These are phyloP conservation scores for Chelon auratus DNA, from an alignment of 2,797 vertebrate species.

Conservation along the genomic window DNA sequence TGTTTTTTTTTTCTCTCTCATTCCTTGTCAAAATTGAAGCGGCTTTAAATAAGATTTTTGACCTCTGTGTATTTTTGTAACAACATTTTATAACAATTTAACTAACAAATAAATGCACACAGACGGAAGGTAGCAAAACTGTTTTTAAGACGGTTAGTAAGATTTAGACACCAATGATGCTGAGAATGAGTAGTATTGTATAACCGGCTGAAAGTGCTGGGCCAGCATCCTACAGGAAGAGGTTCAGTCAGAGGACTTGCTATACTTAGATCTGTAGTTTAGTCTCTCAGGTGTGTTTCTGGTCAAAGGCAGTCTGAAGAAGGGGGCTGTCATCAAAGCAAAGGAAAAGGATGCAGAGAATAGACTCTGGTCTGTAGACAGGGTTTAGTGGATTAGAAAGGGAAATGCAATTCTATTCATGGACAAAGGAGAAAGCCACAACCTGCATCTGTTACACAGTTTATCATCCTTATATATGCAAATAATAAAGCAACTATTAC, in stretches of 20 bases:
- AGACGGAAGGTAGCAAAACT: neutral
- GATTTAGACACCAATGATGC: conserved; percentile 35
- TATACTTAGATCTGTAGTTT: conserved; percentile 49
- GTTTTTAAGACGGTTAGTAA: neutral
- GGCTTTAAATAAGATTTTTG: conserved; percentile 29
- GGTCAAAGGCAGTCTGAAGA: conserved; percentile 33
- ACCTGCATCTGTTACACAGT: conserved; percentile 35
- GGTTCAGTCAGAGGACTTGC: conserved; percentile 51
- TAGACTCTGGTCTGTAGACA: neutral
- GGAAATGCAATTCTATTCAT: conserved; percentile 44
- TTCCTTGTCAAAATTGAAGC: conserved; percentile 27
- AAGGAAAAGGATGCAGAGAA: conserved; percentile 2
- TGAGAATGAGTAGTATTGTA: conserved; percentile 46
- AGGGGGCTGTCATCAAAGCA: conserved; percentile 22
- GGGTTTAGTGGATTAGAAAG: conserved; percentile 16
- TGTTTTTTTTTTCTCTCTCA: conserved; percentile 4
- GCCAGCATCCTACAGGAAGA: conserved; percentile 63
- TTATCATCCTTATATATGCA: conserved; percentile 23
- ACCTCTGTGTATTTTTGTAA: conserved; percentile 5
- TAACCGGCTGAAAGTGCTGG: conserved; percentile 62
- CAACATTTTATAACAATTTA: too few relatives aligned
- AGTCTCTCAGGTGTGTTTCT: conserved; percentile 46
- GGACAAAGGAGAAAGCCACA: conserved; percentile 20
- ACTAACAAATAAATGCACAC: conserved; percentile 3
- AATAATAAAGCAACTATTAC: neutral